Evolutionary conservation across 2,797 vertebrate genomes (phyloP), one percentile per base, ranked within the genome.

Genomic region (Gymnocypris eckloni): DNA sequence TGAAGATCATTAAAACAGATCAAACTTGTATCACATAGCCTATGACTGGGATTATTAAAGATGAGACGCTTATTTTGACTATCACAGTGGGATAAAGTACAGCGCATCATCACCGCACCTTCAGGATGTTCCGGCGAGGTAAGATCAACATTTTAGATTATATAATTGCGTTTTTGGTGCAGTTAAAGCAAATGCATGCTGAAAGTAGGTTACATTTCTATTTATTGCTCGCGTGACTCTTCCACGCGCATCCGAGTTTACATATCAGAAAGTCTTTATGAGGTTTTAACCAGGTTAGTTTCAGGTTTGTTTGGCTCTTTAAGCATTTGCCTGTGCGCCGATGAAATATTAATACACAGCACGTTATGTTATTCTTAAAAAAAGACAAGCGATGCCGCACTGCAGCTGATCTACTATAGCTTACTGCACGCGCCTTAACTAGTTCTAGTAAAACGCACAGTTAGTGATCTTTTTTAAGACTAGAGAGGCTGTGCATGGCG

Each of bases 41-140:
- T 33, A 67, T 84, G 82, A 84, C 45, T 15, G 28, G 84, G 84
- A 85, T 80, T 85, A 85, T 72, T 64, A 71, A 85, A 50, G 43
- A 85, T 85, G 84, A 64, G 69, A 73, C 72, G 75, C 33, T 59
- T 86, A n/a, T 82, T 86, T 77, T 87, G 77, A 75, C 37, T 1
- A 73, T 67, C 69, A 67, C 54, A 25, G 81, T 70, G 86, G 75
- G 61, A 79, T 83, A 83, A 83, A 79, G 81, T 79, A 33, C 81
- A 72, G 76, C 28, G 76, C 69, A 72, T 20, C 66, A 45, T 66
- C 82, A 75, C 71, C 25, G 78, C 75, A 72, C 82, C 61, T 85
- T 80, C 89, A 90, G 86, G 81, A 90, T 90, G 89, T 90, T 89
- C 84, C 87, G 76, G 80, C 86, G 86, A 86, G 89, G 87, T 89